Evolutionary conservation across 1,140 invertebrate species (phyloP).

Genomic region (Zaprionus lachaisei): DNA sequence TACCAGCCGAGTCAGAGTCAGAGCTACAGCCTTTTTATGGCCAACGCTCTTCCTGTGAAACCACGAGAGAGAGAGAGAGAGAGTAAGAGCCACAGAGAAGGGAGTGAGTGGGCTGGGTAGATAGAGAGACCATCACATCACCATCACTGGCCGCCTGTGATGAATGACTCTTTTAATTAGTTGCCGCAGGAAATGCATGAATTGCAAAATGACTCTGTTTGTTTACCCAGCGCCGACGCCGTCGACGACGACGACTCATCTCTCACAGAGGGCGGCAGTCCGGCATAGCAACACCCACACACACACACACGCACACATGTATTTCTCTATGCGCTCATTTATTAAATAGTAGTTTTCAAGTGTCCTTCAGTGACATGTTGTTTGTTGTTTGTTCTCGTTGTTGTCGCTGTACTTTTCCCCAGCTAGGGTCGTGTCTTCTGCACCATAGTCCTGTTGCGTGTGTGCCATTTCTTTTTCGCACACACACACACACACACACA

Average conservation of each 20-base stretch:
- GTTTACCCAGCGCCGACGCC: slow-evolving; percentile 70
- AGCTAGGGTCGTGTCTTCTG: slow-evolving; percentile 52
- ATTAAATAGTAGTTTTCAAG: slow-evolving; percentile 84
- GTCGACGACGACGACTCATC: slow-evolving; percentile 48
- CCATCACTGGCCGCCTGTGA: slow-evolving; percentile 79
- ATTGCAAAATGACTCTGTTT: slow-evolving; percentile 84
- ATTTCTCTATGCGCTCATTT: slow-evolving; percentile 78
- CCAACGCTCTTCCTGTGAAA: slow-evolving; percentile 34
- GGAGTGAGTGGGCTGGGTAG: neutral
- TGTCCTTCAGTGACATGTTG: slow-evolving; percentile 83
- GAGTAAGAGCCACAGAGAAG: slow-evolving; percentile 10
- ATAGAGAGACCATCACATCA: slow-evolving; percentile 69
- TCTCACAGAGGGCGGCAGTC: slow-evolving; percentile 34
- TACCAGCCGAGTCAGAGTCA: slow-evolving; percentile 13
- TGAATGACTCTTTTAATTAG: slow-evolving; percentile 85
- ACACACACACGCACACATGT: slow-evolving; percentile 11
- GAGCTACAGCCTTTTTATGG: slow-evolving; percentile 44
- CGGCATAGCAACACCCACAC: slow-evolving; percentile 29
- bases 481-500: slow-evolving; percentile 22
- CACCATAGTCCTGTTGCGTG: slow-evolving; percentile 55
- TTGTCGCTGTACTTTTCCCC: slow-evolving; percentile 43
- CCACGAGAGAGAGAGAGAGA: slow-evolving; percentile 31
- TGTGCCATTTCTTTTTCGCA: slow-evolving; percentile 57
- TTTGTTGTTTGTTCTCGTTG: slow-evolving; percentile 65
- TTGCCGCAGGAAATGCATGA: slow-evolving; percentile 84